phyloP scores from a whole-genome alignment of 53 echinoderm and acorn worm species.

The Actinopyga echinites region DNA sequence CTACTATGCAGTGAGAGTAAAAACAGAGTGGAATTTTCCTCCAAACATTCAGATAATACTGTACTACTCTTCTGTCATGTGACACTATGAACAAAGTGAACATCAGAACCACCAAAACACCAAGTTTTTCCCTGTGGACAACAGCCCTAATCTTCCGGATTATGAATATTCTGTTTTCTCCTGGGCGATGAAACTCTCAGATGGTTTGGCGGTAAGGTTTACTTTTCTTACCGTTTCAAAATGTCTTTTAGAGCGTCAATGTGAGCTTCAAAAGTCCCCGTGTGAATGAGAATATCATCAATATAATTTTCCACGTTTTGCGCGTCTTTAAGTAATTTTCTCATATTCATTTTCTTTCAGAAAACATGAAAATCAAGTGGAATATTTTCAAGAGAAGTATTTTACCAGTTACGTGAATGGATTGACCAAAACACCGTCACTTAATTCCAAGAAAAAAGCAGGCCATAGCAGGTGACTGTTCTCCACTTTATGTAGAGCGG shows the following conservation, averaged over 20 bases:
- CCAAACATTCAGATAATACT: neutral
- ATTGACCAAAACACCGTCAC: conserved; percentile 60
- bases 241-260: too few species aligned
- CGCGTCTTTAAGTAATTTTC: too few species aligned
- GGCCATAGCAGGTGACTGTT: neutral
- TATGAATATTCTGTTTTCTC: conserved; percentile 38
- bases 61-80: neutral
- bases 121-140: neutral
- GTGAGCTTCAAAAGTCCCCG: too few species aligned
- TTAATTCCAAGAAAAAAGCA: conserved; percentile 52
- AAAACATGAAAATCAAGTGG: conserved; percentile 58
- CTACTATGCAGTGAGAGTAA: neutral
- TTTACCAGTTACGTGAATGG: conserved; percentile 62
- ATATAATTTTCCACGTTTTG: too few species aligned
- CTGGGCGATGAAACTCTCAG: conserved; percentile 9
- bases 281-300: too few species aligned
- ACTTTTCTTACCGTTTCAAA: too few species aligned
- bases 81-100: neutral
- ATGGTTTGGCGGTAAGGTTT: too few species aligned
- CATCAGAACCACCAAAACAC: conserved; percentile 20
- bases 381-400: conserved; percentile 43
- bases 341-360: too few species aligned
- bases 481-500: neutral
- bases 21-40: neutral
- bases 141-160: conserved; percentile 39